Evolutionary conservation across 1,140 invertebrate genomes (phyloP).

Genomic region (Drosophila elegans): DNA sequence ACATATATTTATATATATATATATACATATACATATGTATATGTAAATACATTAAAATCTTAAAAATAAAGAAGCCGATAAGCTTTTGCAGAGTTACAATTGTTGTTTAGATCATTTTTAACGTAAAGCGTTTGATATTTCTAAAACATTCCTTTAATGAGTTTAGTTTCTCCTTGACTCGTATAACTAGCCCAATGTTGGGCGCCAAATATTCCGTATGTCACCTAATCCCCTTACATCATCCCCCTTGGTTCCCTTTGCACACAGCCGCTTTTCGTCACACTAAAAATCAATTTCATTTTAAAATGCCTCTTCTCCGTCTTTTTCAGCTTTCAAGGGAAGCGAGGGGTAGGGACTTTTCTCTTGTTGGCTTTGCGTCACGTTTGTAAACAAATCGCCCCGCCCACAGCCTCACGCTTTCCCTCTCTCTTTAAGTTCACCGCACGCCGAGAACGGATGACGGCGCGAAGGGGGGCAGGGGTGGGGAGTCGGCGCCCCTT

Average conservation of each 20-base stretch:
- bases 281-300: constrained; percentile 77
- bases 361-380: constrained; percentile 58
- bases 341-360: constrained; percentile 36
- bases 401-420: constrained; percentile 28
- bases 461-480: not conserved
- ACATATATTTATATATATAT: no score
- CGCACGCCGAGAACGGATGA: constrained; percentile 17
- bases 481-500: constrained; percentile 12
- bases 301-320: constrained; percentile 49
- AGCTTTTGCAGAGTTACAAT: no score
- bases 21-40: no score
- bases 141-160: no score
- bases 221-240: constrained; percentile 3
- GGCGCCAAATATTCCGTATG: constrained; percentile 5
- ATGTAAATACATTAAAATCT: no score
- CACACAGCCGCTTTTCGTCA: constrained; percentile 61
- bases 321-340: not conserved
- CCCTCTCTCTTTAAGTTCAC: constrained; percentile 27
- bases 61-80: no score
- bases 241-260: constrained; percentile 8
- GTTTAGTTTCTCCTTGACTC: not conserved
- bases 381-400: constrained; percentile 75
- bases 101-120: no score
- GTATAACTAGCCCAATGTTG: not conserved
- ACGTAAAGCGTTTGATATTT: not conserved